Base-by-base conservation (phyloP, 2,797 vertebrate genomes). In the Malurus leucopterus region DNA sequence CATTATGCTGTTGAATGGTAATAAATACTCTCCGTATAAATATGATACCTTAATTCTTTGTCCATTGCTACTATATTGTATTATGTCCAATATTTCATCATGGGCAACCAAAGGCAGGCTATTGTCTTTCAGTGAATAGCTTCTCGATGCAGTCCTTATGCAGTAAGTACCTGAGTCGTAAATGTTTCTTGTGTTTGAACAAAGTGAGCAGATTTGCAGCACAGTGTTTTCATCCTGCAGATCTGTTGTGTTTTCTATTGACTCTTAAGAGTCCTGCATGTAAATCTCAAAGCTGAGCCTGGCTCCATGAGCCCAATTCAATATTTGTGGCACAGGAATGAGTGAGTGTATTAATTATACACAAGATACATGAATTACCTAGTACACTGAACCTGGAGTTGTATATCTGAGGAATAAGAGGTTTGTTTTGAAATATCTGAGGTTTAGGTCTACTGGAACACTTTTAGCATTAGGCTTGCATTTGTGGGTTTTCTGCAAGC, bases 271-370 rank as follows among this genome's bases (percentile, higher is more conserved):
- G 95, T 95, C 94, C 96, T 97, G 95, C 96, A 95, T 97, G 96
- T 96, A 96, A 96, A 94, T 97, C 96, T 97, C 95, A 94, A 95
- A 96, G 95, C 96, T 92, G 95, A 96, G 95, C 95, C 96, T 95
- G 90, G 95, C 95, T 97, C 95, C 93, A 67, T 83, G 92, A 96
- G 96, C 91, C 92, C 96, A 89, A 84, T 84, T 73, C 47, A 49
- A 74, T 91, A 89, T 83, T 91, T 94, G 92, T 95, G 94, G 94
- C 92, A 95, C 70, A 94, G 77, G 88, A 93, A 92, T 89, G 86
- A 92, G 68, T 95, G 96, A 92, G 91, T 93, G 91, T 93, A 93
- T 96, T 90, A 59, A 90, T 86, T 61, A 80, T 13, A 85, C 76
- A 76, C 61, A 8, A 81, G 36, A 75, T 58, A 94, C 44, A 53